Percentiles rank a stretch among this genome's conserved stretches.
These are phyloP conservation scores for Enhydra lutris DNA, from an alignment of 2,113 vertebrate species.

Conservation along the genomic window DNA sequence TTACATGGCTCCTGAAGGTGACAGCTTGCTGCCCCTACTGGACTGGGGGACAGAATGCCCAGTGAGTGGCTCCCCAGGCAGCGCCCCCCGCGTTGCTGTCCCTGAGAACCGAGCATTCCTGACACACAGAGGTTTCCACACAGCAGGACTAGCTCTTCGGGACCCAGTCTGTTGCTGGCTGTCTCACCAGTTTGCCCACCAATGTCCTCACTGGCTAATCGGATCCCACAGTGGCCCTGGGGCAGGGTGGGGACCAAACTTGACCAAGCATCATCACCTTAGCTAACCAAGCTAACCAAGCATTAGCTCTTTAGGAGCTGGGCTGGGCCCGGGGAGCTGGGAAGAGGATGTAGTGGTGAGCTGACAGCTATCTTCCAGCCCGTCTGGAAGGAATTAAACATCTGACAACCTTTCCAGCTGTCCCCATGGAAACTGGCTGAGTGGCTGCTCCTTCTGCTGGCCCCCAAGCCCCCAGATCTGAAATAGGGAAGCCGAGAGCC, in stretches of 20 bases:
- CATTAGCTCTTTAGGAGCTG: not conserved
- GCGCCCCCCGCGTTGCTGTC: fast-evolving
- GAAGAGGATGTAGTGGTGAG: fast-evolving
- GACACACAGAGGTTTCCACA: not conserved
- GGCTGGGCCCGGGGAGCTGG: not conserved
- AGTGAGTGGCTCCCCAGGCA: not conserved
- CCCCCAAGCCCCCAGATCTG: too few species aligned
- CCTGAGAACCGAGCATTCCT: not conserved
- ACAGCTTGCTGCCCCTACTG: not conserved
- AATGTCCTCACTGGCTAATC: not conserved
- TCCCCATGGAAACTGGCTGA: not conserved
- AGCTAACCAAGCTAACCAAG: not conserved
- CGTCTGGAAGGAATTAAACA: not conserved
- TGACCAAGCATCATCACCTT: fast-evolving
- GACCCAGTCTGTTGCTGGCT: not conserved
- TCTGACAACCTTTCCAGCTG: not conserved
- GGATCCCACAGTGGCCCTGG: not conserved
- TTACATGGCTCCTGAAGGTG: not conserved
- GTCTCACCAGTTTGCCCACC: not conserved
- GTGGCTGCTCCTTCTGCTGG: not conserved
- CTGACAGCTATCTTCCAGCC: not conserved
- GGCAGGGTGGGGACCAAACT: not conserved
- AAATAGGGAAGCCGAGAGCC: not conserved
- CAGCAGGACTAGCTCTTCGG: not conserved
- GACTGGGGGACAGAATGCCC: not conserved